A percentile compares a stretch with the other conserved stretches of the same genome.
Evolutionary conservation across 2,113 vertebrate genomes (phyloP).

Genomic region (Aldabrachelys gigantea): DNA sequence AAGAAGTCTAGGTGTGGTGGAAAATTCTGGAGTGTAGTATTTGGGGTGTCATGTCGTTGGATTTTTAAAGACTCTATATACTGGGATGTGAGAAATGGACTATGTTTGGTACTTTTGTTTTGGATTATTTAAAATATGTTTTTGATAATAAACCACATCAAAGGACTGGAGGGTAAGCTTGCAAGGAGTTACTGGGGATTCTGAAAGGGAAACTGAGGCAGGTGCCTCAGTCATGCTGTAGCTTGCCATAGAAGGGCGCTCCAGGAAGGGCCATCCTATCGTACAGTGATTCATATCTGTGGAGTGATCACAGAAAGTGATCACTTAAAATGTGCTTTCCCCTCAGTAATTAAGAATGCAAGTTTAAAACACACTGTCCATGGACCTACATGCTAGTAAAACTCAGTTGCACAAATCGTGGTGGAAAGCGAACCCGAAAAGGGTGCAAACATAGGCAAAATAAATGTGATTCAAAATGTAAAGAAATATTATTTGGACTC

Average conservation of each 20-base stretch:
- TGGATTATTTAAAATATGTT: neutral
- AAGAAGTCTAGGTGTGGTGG: neutral
- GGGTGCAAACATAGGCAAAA: neutral
- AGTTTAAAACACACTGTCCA: neutral
- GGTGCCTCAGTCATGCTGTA: neutral
- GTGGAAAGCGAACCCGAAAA: neutral
- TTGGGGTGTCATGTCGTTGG: neutral
- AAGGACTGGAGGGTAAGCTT: neutral
- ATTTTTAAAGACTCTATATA: neutral
- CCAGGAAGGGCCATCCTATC: neutral
- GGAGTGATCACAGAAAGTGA: neutral
- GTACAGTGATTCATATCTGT: neutral
- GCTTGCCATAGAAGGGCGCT: neutral
- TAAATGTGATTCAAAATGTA: neutral
- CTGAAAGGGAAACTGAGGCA: neutral
- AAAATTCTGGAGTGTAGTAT: neutral
- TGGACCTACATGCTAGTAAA: neutral
- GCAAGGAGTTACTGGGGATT: neutral
- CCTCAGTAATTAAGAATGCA: constrained; percentile 24
- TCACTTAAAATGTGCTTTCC: neutral
- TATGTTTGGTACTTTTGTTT: neutral
- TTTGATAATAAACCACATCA: neutral
- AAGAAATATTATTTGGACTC: neutral
- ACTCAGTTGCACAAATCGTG: neutral
- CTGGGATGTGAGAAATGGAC: neutral